phyloP scores from a whole-genome alignment of 2,113 vertebrate species.

The Cynocephalus volans region DNA sequence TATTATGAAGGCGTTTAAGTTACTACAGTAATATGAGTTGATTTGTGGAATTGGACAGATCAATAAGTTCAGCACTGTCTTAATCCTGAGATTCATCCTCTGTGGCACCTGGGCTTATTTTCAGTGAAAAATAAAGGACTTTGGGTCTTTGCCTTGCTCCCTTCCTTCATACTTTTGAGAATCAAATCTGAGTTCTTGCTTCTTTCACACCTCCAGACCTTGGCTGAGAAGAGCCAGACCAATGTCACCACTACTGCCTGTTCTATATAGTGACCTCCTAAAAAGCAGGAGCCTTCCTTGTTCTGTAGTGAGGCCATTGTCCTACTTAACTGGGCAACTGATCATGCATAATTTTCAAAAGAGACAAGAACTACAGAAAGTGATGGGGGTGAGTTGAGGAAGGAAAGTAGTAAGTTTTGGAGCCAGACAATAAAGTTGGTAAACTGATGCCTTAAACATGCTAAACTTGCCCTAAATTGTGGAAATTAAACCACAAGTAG shows the following conservation, averaged over 20 bases:
- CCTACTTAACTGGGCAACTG: background rate
- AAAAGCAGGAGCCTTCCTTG: background rate
- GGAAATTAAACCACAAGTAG: constrained; percentile 32
- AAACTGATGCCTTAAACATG: background rate
- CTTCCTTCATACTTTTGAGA: background rate
- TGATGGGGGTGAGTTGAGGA: background rate
- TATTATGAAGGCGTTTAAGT: background rate
- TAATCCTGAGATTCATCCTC: background rate
- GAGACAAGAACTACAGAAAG: background rate
- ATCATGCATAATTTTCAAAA: background rate
- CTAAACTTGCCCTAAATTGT: constrained; percentile 49
- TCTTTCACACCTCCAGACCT: background rate
- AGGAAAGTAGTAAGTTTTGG: background rate
- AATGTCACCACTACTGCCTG: background rate
- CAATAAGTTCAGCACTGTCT: background rate
- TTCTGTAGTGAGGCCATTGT: background rate
- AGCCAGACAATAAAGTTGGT: constrained; percentile 5
- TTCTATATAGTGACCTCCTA: background rate
- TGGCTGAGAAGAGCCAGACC: background rate
- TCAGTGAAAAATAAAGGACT: background rate
- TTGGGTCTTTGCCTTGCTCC: background rate
- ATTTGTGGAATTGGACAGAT: background rate
- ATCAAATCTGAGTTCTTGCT: background rate
- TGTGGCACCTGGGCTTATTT: background rate
- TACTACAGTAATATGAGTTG: background rate